Percentiles rank a stretch among this genome's conserved stretches.
Conservation (phyloP, 2,113 vertebrate genomes). For the Balaeniceps rex region DNA sequence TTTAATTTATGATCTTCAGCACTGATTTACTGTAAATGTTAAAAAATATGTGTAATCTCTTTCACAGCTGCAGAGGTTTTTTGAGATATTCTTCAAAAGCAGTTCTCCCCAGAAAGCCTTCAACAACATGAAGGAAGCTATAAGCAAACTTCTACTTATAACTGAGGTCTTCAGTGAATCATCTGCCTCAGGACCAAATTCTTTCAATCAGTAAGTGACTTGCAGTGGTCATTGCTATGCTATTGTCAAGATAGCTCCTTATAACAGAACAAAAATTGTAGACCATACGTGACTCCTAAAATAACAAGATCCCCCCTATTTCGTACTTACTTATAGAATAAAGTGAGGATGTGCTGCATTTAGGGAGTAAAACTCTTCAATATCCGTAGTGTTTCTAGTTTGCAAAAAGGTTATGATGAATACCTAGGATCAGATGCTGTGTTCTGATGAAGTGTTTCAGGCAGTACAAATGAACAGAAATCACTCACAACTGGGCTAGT, state of each 20-base stretch:
- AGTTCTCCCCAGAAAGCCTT: slow-evolving; percentile 76
- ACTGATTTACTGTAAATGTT: neutral
- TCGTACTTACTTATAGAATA: neutral
- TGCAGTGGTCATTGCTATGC: neutral
- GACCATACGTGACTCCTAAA: neutral
- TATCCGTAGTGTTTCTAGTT: neutral
- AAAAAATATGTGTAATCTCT: neutral
- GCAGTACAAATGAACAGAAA: too few species aligned
- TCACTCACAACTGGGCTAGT: neutral
- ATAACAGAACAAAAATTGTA: neutral
- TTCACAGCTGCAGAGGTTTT: slow-evolving; percentile 84
- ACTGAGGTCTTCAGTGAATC: slow-evolving; percentile 72
- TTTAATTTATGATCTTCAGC: neutral
- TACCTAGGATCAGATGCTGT: neutral
- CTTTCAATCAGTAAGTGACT: slow-evolving; percentile 65
- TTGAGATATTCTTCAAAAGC: slow-evolving; percentile 79
- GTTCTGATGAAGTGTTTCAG: neutral
- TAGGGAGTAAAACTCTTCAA: neutral
- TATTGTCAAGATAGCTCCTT: neutral
- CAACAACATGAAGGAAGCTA: slow-evolving; percentile 78
- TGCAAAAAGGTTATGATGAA: neutral
- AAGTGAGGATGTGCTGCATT: neutral
- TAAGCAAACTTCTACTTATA: slow-evolving; percentile 81
- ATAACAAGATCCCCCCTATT: neutral
- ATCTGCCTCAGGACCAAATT: slow-evolving; percentile 58